Base-by-base conservation (phyloP, 2,113 vertebrate genomes). In the Engraulis encrasicolus region DNA sequence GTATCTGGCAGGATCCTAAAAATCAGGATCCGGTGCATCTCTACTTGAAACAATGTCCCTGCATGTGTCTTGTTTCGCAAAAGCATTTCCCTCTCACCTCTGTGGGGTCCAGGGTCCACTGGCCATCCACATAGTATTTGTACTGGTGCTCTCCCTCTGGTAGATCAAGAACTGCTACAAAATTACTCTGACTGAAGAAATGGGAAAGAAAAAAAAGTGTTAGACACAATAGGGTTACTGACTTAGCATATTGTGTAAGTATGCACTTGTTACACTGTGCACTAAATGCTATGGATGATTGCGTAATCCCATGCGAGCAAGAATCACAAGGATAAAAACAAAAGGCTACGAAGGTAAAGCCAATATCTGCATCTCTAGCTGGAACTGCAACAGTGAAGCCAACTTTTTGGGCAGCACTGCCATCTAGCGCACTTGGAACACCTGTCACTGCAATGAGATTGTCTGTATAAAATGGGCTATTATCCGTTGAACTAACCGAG, bases 141-240 rank as follows among this genome's bases (percentile, higher is more conserved):
- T 99, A 99, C 83, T 99, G 98, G 92, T 99, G 98, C 87, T 99
- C 97, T 61, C 98, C 98, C 93, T 99, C 98, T 0, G 98, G 98
- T 87, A 99, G 94, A 84, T 99, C 97, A 91, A 99, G 91, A 66
- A 99, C 96, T 4, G 96, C 98, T 84, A 97, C 97, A 83, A 99
- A 99, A 93, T 98, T 99, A 61, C 98, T 98, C 87, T 97, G 97
- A 94, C 98, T 99, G 88, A 3, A 11, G 80, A 78, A 31, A 27
- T 90, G 50, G 90, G 27, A 86, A 23, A 92, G 7, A 88, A 49
- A 90, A 86, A 54, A n/a, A 74, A 71, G 36, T 54, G 80, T 58
- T 78, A 78, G 19, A 45, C 9, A 38, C 14, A 78, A 34, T 34
- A n/a, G n/a, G n/a, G 40, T 78, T 17, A 31, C 3, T 3, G 40